phyloP scores from a whole-genome alignment of 2,888 invertebrate species.

The Lepidochitona cinerea region DNA sequence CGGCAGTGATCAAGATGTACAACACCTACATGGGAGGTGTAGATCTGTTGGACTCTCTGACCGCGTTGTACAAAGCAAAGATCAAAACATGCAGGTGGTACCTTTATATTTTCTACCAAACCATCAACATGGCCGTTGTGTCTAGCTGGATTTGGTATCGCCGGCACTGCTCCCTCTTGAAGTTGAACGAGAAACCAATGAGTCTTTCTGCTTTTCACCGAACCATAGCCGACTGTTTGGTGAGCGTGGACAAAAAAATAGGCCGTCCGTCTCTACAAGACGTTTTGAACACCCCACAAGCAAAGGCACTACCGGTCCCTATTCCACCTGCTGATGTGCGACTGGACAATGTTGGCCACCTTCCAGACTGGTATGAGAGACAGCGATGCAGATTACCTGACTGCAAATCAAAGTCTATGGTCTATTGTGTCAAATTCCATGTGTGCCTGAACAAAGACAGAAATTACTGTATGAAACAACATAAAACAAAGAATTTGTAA shows the following conservation, averaged over 20 bases:
- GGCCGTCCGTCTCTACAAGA: constrained; percentile 1
- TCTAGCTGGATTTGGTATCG: constrained; percentile 12
- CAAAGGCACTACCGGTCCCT: background rate
- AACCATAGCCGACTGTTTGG: background rate
- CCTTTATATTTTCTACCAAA: background rate
- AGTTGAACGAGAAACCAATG: background rate
- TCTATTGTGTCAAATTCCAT: background rate
- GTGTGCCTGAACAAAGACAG: background rate
- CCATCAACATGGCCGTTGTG: constrained; percentile 8
- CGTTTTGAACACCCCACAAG: background rate
- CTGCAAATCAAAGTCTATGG: background rate
- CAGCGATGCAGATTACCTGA: background rate
- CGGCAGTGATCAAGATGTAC: constrained; percentile 4
- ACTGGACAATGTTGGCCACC: background rate
- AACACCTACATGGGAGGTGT: constrained; percentile 15
- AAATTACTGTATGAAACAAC: background rate
- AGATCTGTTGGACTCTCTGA: constrained; percentile 9
- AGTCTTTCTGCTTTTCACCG: background rate
- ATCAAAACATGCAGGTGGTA: constrained; percentile 3
- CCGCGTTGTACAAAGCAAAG: constrained; percentile 8
- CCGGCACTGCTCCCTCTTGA: background rate
- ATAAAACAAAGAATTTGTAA: background rate
- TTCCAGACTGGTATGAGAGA: background rate
- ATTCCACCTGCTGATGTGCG: constrained; percentile 2
- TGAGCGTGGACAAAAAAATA: background rate